Conservation (phyloP, 2,888 invertebrate species). For the Mythimna loreyi region DNA sequence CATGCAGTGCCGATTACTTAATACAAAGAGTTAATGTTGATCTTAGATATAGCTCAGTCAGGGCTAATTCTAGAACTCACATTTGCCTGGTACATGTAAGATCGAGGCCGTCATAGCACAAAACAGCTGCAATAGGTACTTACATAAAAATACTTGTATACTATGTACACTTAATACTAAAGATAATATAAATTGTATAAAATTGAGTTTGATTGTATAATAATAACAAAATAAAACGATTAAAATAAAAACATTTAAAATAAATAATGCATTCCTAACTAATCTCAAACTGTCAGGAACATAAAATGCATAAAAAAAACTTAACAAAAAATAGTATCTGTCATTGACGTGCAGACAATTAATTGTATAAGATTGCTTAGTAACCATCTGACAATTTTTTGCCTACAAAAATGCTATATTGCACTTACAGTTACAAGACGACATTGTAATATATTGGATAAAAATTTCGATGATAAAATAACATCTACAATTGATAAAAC, state of each 20-base stretch:
- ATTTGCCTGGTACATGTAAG: not conserved
- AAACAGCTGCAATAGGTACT: not conserved
- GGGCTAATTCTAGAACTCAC: conserved; percentile 18
- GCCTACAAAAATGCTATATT: no score
- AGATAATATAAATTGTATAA: not conserved
- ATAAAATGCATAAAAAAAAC: not conserved
- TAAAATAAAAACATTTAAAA: not conserved
- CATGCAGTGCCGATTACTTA: not conserved
- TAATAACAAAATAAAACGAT: not conserved
- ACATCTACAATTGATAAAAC: not conserved
- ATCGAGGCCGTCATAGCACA: conserved; percentile 1
- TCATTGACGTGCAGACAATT: not conserved
- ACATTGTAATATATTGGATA: not conserved
- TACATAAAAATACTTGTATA: not conserved
- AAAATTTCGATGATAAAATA: conserved; percentile 1
- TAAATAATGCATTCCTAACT: not conserved
- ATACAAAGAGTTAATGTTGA: conserved; percentile 1
- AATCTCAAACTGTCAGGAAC: no score
- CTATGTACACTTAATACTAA: not conserved
- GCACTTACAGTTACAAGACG: not conserved
- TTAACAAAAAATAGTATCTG: not conserved
- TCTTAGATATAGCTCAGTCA: conserved; percentile 22
- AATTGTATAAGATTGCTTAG: not conserved
- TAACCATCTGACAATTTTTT: no score
- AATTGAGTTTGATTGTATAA: not conserved